These are phyloP conservation scores for Parochlus steinenii DNA, from an alignment of 2,888 invertebrate genomes.

Conservation along the genomic window DNA sequence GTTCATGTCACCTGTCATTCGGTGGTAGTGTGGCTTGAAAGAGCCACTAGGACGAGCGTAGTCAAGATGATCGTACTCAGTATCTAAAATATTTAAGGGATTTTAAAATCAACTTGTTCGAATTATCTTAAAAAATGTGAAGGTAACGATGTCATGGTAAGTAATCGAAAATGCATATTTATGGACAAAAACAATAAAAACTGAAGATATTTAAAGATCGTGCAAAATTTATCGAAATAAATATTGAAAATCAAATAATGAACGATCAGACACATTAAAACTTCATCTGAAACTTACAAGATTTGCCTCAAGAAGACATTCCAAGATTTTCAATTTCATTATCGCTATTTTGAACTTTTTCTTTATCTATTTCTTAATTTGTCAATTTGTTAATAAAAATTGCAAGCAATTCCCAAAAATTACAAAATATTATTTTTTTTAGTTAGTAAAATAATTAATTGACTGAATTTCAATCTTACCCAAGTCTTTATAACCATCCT, in stretches of 20 bases:
- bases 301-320: background rate
- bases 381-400: slow-evolving; percentile 1
- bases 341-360: background rate
- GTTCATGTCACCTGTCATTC: slow-evolving; percentile 45
- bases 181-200: slow-evolving; percentile 17
- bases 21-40: slow-evolving; percentile 70
- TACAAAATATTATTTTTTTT: slow-evolving; percentile 8
- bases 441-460: no score
- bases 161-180: no score
- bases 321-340: background rate
- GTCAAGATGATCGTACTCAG: slow-evolving; percentile 76
- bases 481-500: slow-evolving; percentile 44
- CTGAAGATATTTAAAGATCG: slow-evolving; percentile 3
- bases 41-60: slow-evolving; percentile 69
- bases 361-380: background rate
- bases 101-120: no score
- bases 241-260: background rate
- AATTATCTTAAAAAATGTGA: no score
- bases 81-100: no score
- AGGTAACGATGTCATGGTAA: no score
- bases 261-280: no score
- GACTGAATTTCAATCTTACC: slow-evolving; percentile 35
- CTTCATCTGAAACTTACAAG: no score
- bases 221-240: background rate
- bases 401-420: slow-evolving; percentile 10